Evolutionary conservation across 2,888 invertebrate species (phyloP), one percentile per base, ranked within the genome.

Genomic region (Stenolophus ochropezus): DNA sequence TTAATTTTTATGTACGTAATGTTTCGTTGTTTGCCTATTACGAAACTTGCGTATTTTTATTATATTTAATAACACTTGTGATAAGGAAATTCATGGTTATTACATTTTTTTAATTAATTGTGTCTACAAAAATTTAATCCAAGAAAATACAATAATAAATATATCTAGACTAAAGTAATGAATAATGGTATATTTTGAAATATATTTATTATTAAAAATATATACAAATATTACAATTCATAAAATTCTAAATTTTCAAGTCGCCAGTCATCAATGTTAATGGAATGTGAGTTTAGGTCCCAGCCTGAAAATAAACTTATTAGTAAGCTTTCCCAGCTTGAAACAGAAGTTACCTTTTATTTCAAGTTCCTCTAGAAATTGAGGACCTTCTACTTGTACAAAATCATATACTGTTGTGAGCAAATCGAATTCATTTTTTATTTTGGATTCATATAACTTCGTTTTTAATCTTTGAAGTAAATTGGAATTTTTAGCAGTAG

Each of bases 211-310:
- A 27, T 27, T 4, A 27, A 27, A 27, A 27, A 27, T 27, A 27
- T 27, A 5, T 27, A 27, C 5, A 27, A 27, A 27, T 27, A 27
- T 27, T 27, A 27, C 27, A 27, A 27, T 27, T 27, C 3, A 27
- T 27, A 27, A 4, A 27, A 51, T 51, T 51, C 51, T 2, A 27
- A 69, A n/a, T 69, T 87, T 16, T 86, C 83, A 21, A 85, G 85
- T 83, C 88, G 85, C 88, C 89, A 90, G 77, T 89, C 89, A 11
- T 88, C 88, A 4, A 88, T 78, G 27, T 84, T 82, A n/a, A 90
- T 83, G 2, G 88, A 87, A 84, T 89, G 89, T 6, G 85, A 85
- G 69, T 85, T 85, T 18, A 86, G 85, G 74, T 85, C 86, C 90
- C 90, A 90, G 14, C 87, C 90, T 90, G 83, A 71, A 86, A 86